Base-by-base conservation (phyloP, 2,113 vertebrate genomes). In the Sorex fumeus region DNA sequence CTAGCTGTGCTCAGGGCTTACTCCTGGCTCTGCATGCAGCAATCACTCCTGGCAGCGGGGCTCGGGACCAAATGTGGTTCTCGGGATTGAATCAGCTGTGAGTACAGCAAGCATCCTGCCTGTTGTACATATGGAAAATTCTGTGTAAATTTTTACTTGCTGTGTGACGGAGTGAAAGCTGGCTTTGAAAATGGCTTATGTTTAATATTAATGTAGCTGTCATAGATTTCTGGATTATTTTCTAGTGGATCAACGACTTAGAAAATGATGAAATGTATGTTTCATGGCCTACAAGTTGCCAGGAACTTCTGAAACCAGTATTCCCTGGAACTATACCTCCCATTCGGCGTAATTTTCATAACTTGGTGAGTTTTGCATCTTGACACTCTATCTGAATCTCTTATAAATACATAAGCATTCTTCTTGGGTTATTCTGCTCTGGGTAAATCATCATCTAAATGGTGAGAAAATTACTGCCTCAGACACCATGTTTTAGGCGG, bases 191-290 rank as follows among this genome's bases (percentile, higher is more conserved):
- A 13, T 62, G 2, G 76, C 5, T 0, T 92, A 30, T 80, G 13
- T 80, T 8, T 64, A 15, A 69, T 45, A 18, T 76, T 88, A 28
- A 2, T 36, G 19, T 10, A 9, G 71, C 45, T 91, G 94, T 96
- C 87, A 82, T 27, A 88, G 88, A 91, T 81, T 57, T 30, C 32
- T 96, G 28, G 0, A 19, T 92, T 95, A 88, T 97, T 50, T 96
- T 97, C 60, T 87, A 99, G 99, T 99, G 99, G 99, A 85, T 99
- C 83, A 99, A 99, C 97, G 98, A 99, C 93, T 98, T 99, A 94
- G 99, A 99, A 98, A 98, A 97, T 84, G 99, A 99, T 97, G 91
- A 93, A 10, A 97, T 97, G 71, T 99, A 99, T 91, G 96, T 95
- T 34, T 97, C 96, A 23, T 99, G 99, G 99, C 98, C 99, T 89